These are phyloP conservation scores for Poeciliopsis paucimaculata DNA, from an alignment of 2,797 vertebrate species.

Conservation along the genomic window DNA sequence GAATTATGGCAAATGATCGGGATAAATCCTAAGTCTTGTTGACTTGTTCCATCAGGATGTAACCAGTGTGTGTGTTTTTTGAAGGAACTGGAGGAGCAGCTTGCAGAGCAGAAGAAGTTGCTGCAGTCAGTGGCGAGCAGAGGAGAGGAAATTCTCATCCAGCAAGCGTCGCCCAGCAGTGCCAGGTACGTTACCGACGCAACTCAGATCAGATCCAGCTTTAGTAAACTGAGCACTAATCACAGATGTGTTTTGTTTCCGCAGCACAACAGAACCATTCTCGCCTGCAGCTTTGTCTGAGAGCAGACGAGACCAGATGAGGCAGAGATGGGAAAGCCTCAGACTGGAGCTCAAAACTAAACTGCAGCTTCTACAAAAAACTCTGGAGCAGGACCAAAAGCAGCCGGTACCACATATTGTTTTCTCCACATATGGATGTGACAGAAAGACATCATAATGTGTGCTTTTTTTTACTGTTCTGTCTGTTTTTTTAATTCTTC, in stretches of 20 bases:
- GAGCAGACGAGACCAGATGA: constrained; percentile 84
- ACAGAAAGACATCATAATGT: neutral
- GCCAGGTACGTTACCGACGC: constrained; percentile 33
- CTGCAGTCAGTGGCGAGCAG: constrained; percentile 91
- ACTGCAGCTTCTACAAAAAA: constrained; percentile 87
- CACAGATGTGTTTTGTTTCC: constrained; percentile 11
- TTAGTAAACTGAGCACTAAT: neutral
- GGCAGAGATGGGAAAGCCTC: constrained; percentile 92
- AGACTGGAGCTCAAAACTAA: constrained; percentile 90
- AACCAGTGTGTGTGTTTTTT: constrained; percentile 8
- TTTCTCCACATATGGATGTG: neutral
- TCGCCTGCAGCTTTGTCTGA: constrained; percentile 82
- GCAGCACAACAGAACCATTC: constrained; percentile 82
- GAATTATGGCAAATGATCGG: neutral
- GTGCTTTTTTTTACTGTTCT: neutral
- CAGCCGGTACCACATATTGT: constrained; percentile 80
- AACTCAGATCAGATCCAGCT: neutral
- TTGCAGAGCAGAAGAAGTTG: constrained; percentile 93
- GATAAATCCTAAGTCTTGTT: neutral
- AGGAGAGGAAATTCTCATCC: constrained; percentile 93
- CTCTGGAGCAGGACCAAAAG: constrained; percentile 89
- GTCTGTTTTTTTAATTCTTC: constrained; percentile 13
- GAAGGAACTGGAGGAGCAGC: constrained; percentile 92
- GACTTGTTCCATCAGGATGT: neutral
- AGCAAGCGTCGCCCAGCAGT: constrained; percentile 82